Evolutionary conservation across 2,113 vertebrate genomes (phyloP).

Genomic region (human): DNA sequence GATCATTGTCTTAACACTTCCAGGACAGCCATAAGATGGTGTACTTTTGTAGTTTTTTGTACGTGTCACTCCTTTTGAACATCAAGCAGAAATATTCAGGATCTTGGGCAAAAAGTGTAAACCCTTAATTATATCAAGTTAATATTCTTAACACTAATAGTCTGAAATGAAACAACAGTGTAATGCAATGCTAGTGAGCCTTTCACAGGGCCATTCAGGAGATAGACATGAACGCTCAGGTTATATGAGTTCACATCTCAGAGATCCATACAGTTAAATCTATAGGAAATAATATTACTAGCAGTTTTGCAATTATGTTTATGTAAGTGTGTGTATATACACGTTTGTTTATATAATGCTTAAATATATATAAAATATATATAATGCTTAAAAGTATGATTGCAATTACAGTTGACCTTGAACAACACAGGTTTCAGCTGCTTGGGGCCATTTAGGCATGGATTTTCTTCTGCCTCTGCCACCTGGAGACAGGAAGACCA

Average conservation of each 20-base stretch:
- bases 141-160: not conserved
- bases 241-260: not conserved
- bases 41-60: not conserved
- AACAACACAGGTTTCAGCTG: not conserved
- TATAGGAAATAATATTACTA: not conserved
- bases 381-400: not conserved
- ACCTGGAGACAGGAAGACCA: not conserved
- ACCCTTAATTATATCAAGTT: not conserved
- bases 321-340: not conserved
- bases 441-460: not conserved
- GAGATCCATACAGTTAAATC: not conserved
- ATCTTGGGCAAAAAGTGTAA: not conserved
- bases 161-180: not conserved
- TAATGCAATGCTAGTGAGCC: not conserved
- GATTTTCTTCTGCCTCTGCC: not conserved
- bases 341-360: not conserved
- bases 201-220: not conserved
- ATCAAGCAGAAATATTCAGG: not conserved
- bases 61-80: not conserved
- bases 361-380: not conserved
- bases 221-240: not conserved
- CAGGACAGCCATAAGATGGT: not conserved
- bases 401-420: not conserved
- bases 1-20: not conserved
- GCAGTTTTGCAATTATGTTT: not conserved